Base-by-base conservation (phyloP, 2,888 invertebrate genomes). In the Dione vanillae region DNA sequence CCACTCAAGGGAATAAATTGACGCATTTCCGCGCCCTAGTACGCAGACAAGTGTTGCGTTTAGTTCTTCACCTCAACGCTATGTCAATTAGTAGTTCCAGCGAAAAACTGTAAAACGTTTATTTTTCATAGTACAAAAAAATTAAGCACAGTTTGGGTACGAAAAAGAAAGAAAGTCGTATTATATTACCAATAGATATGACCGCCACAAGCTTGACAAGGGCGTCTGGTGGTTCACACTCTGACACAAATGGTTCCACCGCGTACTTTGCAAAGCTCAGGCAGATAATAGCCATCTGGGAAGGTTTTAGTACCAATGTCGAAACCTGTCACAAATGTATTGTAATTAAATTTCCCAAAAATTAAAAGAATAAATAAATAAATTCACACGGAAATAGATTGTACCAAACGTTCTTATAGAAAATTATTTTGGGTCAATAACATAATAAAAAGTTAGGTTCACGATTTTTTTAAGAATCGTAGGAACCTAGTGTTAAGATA, bases 251-350 rank as follows among this genome's bases (percentile, higher is more conserved):
- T 70, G 98, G 97, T 88, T 98, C 97, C 75, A 98, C 97, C 75
- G 97, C 97, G 90, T 98, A 98, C 90, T 98, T 97, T 75, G 98
- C 98, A 94, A 98, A 98, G 85, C 97, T 97, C 83, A 98, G 94
- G 89, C 97, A 97, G 86, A 98, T 97, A 87, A 98, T 98, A 79
- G 98, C 97, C 96, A 98, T 96, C 93, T 98, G 97, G 65, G 98
- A 97, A 76, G 98, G 98, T 91, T 98, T 98, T 84, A 98, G 94
- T 81, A 98, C 97, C 90, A 98, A 94, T 73, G 98, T 98, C 83
- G 97, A 98, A 80, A 97, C 97, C 98, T 98, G 96, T 77, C 96
- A 96, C 27, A n/a, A 61, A 66, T 16, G 14, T 52, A 14, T 3
- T 14, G 7, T 52, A 19, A 27, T 27, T 19, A 27, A 27, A 6